Evolutionary conservation across 2,113 vertebrate genomes (phyloP), one percentile per base, ranked within the genome.

Genomic region (Callithrix jacchus): DNA sequence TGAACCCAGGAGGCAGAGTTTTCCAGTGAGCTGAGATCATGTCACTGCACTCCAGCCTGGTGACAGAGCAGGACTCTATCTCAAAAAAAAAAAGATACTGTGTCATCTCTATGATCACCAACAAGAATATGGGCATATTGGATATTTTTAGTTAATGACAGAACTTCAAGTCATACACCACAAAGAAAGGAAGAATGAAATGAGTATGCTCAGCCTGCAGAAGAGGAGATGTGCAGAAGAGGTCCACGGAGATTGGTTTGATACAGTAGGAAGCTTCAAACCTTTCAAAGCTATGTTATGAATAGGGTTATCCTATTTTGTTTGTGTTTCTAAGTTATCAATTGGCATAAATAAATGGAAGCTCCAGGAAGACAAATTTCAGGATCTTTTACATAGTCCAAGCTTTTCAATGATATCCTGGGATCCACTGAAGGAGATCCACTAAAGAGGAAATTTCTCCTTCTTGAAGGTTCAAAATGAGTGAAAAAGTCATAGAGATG

Each of bases 311-410:
- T 35, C 25, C 7, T 83, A 80, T 58, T 89, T 21, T 45, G 61
- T 64, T 91, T 74, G 4, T 70, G 58, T 87, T 91, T 86, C 17
- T 84, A 95, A 97, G 58, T 95, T 45, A 92, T 73, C 16, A 49
- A 64, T 8, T 87, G 3, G 1, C 45, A 80, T 47, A 92, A 91
- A 91, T 86, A 93, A 89, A 64, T 85, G 12, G 37, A 71, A 45
- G 14, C 64, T 68, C 90, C 7, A 88, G 66, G 17, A 20, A 52
- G 35, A 64, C 4, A 68, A 35, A 71, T 89, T 92, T 92, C 5
- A 89, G 4, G 1, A 68, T 52, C 1, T 93, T 93, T 81, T 35
- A 61, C 23, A 86, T 40, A 73, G 8, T 56, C 40, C 32, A 35
- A 80, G 58, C 12, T 76, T 93, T 66, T 18, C 12, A 73, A 1